Percentiles rank a stretch among this genome's conserved stretches.
These are phyloP conservation scores for Lysiphlebus fabarum DNA, from an alignment of 1,140 invertebrate genomes.

Conservation along the genomic window DNA sequence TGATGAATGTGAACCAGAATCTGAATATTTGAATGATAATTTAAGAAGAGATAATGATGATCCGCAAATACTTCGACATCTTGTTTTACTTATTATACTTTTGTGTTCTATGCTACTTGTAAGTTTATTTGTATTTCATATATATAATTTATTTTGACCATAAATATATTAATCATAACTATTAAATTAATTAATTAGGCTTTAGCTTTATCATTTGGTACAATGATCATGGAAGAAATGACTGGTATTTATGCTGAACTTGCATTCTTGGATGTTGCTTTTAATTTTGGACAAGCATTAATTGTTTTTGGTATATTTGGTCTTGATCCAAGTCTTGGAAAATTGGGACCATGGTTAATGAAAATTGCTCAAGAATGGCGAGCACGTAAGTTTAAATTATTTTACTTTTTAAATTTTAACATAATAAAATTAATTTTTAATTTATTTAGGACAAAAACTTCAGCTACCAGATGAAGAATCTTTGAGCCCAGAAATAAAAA, in stretches of 20 bases:
- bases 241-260: conserved; percentile 88
- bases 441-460: conserved; percentile 36
- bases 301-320: conserved; percentile 84
- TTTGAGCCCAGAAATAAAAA: conserved; percentile 71
- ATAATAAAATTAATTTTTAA: conserved; percentile 16
- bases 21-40: conserved; percentile 32
- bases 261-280: conserved; percentile 82
- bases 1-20: conserved; percentile 36
- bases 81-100: conserved; percentile 78
- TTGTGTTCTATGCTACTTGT: conserved; percentile 86
- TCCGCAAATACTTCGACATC: conserved; percentile 76
- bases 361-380: conserved; percentile 37
- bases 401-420: not conserved
- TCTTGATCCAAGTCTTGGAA: conserved; percentile 64
- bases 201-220: conserved; percentile 81
- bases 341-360: conserved; percentile 43
- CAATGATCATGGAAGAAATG: conserved; percentile 77
- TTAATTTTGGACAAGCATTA: conserved; percentile 85
- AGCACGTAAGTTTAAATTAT: conserved; percentile 28
- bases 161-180: not conserved
- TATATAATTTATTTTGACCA: too few species aligned
- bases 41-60: conserved; percentile 54
- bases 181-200: conserved; percentile 58
- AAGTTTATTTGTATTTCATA: conserved; percentile 43
- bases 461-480: conserved; percentile 69